Base-by-base conservation (phyloP, 2,888 invertebrate genomes). In the Andrena minutula region DNA sequence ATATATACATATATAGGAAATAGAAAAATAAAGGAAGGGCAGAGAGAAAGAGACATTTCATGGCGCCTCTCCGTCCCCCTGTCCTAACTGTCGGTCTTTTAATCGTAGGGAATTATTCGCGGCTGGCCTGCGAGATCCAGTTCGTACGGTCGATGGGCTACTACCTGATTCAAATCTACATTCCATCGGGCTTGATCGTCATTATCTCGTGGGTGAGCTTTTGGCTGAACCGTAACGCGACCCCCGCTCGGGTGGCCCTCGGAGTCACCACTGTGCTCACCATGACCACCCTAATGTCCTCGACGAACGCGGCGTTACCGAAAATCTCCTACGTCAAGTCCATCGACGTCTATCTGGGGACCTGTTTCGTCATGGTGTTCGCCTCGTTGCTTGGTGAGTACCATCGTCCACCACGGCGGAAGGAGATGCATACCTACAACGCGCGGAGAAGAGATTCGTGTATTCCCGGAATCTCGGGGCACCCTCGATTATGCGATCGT, bases 301-400 rank as follows among this genome's bases (percentile, higher is more conserved):
- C 98, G 92, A 98, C 98, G 91, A 98, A 98, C 94, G 98, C 98
- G 90, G 98, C 98, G 91, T 96, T 99, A 94, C 99, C 99, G 91
- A 98, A 99, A 95, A 99, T 99, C 94, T 98, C 98, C 88, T 99
- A 99, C 95, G 98, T 99, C 94, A 99, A 99, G 95, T 98, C 98
- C 91, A 99, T 99, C 94, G 99, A 99, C 95, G 98, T 99, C 92
- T 99, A 98, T 95, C 95, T 99, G 95, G 98, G 98, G 93, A 99
- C 98, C 93, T 99, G 98, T 95, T 99, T 99, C 97, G 98, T 99
- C 94, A 99, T 99, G 99, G 99, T 99, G 94, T 99, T 99, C 96
- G 99, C 99, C 92, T 98, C 98, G 94, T 95, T 99, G 94, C 95
- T 99, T 95, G 98, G 98, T 98, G 96, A 97, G 95, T 94, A 89